Evolutionary conservation across 2,113 vertebrate species (phyloP), one percentile per base, ranked within the genome.

Genomic region (Sisor rabdophorus): DNA sequence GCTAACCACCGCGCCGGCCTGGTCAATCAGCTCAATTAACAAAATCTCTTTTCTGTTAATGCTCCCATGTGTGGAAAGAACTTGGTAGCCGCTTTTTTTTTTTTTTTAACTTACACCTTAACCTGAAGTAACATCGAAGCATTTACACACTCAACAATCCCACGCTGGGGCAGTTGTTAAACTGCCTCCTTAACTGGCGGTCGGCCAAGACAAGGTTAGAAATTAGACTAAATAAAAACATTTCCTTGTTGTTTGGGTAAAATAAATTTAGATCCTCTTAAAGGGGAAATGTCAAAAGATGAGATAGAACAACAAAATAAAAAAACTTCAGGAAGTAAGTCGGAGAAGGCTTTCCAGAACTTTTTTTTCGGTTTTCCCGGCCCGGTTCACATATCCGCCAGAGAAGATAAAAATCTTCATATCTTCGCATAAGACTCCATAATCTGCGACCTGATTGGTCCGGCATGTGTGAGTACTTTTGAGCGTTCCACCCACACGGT

Each of bases 151-250:
- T 44, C 6, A 1, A 53, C 16, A 53, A 53, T 53, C 19, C 17
- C 52, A 53, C 17, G 6, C 20, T 53, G 52, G 17, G 13, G 17
- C 11, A n/a, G 44, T 36, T 9, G 63, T 22, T 64, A 44, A 64
- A 22, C 61, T 40, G 17, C 30, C 60, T 40, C 10, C 32, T n/a
- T 20, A 11, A 19, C 17, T 69, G 17, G 65, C 24, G 2, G 47
- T 20, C 24, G 30, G 65, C 17, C 65, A 52, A 20, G 24, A 8
- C 24, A 30, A 52, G 65, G 65, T 69, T 52, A 52, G 65, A 52
- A 69, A 28, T 24, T 69, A 69, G 16, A 10, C 47, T 52, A 52
- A 67, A 67, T 67, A 67, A 64, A 64, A 67, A 67, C 13, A 22
- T n/a, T 40, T 64, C 20, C 11, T n/a, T 28, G 8, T 28, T 5